Evolutionary conservation across 2,888 invertebrate species (phyloP).

Genomic region (Drosophila maculinotata): DNA sequence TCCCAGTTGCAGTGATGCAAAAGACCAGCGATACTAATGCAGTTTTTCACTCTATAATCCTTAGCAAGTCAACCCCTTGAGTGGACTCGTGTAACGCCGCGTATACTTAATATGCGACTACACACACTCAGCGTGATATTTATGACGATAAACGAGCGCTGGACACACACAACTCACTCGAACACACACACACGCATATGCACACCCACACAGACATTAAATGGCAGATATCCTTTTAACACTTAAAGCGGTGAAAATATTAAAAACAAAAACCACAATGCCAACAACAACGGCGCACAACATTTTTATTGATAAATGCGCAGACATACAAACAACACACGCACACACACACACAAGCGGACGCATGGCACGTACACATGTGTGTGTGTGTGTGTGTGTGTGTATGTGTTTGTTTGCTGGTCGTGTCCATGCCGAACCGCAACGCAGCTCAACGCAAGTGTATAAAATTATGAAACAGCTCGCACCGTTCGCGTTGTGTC

Average conservation of each 20-base stretch:
- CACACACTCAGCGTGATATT: slow-evolving; percentile 58
- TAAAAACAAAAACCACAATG: slow-evolving; percentile 81
- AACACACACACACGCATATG: slow-evolving; percentile 20
- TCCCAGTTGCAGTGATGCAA: slow-evolving; percentile 7
- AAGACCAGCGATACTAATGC: slow-evolving; percentile 22
- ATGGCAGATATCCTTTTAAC: slow-evolving; percentile 81
- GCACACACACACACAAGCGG: slow-evolving; percentile 20
- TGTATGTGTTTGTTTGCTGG: slow-evolving; percentile 44
- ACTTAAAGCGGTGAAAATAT: slow-evolving; percentile 80
- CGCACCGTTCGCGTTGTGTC: slow-evolving; percentile 60
- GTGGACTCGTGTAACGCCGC: slow-evolving; percentile 50
- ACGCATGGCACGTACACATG: slow-evolving; percentile 16
- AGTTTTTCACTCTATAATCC: slow-evolving; percentile 18
- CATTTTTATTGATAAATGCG: slow-evolving; percentile 83
- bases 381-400: slow-evolving; percentile 18
- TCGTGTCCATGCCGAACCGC: slow-evolving; percentile 73
- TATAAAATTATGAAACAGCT: slow-evolving; percentile 81
- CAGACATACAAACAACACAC: slow-evolving; percentile 57
- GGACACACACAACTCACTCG: slow-evolving; percentile 17
- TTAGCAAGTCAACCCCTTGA: slow-evolving; percentile 37
- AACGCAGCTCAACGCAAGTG: slow-evolving; percentile 74
- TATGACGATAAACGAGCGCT: slow-evolving; percentile 68
- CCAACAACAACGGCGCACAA: slow-evolving; percentile 65
- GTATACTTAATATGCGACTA: slow-evolving; percentile 70
- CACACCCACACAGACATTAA: slow-evolving; percentile 60